A percentile compares a stretch with the other conserved stretches of the same genome.
These are phyloP conservation scores for Drosophila suboccidentalis DNA, from an alignment of 2,888 invertebrate species.

Conservation along the genomic window DNA sequence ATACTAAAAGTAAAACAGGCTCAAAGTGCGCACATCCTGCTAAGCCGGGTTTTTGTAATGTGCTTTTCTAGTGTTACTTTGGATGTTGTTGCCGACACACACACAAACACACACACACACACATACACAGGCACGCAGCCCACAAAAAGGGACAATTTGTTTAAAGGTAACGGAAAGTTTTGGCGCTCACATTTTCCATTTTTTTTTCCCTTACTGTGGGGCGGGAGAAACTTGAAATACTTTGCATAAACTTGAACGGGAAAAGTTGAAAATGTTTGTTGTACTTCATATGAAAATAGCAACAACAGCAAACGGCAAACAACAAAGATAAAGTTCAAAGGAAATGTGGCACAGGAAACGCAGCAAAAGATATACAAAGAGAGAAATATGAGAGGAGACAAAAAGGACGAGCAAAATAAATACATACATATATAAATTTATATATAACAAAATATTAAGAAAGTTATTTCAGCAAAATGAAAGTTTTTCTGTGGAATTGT, in stretches of 20 bases:
- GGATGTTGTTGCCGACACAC: constrained; percentile 47
- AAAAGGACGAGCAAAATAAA: constrained; percentile 24
- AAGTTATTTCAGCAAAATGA: constrained; percentile 69
- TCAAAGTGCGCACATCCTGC: constrained; percentile 72
- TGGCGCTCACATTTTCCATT: constrained; percentile 55
- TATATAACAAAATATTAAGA: constrained; percentile 72
- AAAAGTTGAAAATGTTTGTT: constrained; percentile 72
- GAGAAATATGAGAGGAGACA: constrained; percentile 39
- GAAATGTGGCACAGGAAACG: constrained; percentile 73
- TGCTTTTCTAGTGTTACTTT: constrained; percentile 53
- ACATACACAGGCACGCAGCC: constrained; percentile 20
- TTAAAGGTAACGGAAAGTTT: constrained; percentile 74
- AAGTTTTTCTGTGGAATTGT: constrained; percentile 53
- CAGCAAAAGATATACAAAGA: constrained; percentile 54
- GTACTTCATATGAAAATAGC: constrained; percentile 56
- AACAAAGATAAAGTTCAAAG: constrained; percentile 76
- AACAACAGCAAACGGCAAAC: constrained; percentile 61
- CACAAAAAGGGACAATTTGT: constrained; percentile 73
- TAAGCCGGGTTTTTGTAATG: constrained; percentile 71
- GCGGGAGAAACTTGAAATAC: constrained; percentile 49
- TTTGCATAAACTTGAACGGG: constrained; percentile 71
- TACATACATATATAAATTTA: constrained; percentile 4
- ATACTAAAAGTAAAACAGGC: constrained; percentile 47
- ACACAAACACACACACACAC: constrained; percentile 12
- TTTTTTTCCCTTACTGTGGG: constrained; percentile 25